Base-by-base conservation (phyloP, 1,140 invertebrate species). In the Lethrus apterus region DNA sequence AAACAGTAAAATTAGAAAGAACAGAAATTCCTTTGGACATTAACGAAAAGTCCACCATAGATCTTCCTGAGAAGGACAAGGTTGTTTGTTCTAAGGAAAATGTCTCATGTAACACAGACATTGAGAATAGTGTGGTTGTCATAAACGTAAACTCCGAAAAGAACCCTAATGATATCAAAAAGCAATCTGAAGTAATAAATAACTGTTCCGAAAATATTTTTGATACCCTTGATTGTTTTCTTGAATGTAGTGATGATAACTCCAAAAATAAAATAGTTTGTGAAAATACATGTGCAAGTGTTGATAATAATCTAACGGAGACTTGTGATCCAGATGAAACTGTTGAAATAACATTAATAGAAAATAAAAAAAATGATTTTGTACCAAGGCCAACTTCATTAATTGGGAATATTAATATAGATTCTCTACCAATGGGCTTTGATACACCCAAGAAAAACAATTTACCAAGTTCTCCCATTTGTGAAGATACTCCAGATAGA, bases 401-500 rank as follows among this genome's bases (percentile, higher is more conserved):
- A 32, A 41, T 21, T 31, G n/a, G 11, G 20, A 30, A 34, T 34
- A 33, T 36, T 21, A 26, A 29, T 34, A 14, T 46, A 18, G 40
- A 26, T 26, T 30, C 13, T 20, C 46, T 44, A 32, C 47, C 47
- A 45, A 36, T 19, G 3, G 23, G 5, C 3, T 42, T 42, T 26
- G 24, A 42, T 20, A 42, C 21, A 2, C 30, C 11, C 0, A 36
- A 33, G 8, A 20, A 31, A 15, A 30, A 43, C 7, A 52, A 46
- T 45, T 34, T 64, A 19, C 55, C 55, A n/a, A 49, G 54, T 14
- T 68, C 66, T 5, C 66, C 66, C 4, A 48, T 57, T 30, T 57
- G 51, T 15, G 50, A 52, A 4, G 68, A 73, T 47, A 67, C 68
- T 9, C 64, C 65, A 26, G 64, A 69, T 34, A 67, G 70, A 54